Evolutionary conservation across 2,797 vertebrate genomes (phyloP).

Genomic region (Labeo calbasu): DNA sequence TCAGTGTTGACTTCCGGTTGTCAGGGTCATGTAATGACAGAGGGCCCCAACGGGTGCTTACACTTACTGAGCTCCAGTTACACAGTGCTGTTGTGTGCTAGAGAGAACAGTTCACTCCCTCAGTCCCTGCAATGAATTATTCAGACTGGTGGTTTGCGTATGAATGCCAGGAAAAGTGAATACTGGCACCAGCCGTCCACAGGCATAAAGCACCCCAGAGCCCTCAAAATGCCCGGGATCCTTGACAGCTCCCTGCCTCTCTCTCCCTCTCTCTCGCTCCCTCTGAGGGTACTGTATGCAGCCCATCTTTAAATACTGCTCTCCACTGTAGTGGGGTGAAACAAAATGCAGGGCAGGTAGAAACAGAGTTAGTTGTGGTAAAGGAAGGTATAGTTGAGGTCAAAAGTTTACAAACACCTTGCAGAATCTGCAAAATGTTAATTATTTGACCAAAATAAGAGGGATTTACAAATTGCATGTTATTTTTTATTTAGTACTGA

Average conservation of each 20-base stretch:
- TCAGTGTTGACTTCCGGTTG: not conserved
- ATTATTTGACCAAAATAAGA: no score
- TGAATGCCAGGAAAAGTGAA: constrained; percentile 44
- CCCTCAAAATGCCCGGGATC: constrained; percentile 16
- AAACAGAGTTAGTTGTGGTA: not conserved
- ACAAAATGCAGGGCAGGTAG: not conserved
- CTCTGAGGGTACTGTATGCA: not conserved
- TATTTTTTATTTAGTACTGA: no score
- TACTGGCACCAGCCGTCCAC: constrained; percentile 14
- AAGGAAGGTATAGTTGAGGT: not conserved
- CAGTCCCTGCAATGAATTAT: constrained; percentile 50
- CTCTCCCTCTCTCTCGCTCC: not conserved
- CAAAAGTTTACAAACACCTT: no score
- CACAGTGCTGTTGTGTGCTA: constrained; percentile 29
- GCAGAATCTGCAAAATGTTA: no score
- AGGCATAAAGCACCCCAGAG: constrained; percentile 21
- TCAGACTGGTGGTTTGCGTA: constrained; percentile 32
- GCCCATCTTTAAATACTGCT: not conserved
- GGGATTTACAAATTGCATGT: no score
- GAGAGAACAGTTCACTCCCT: constrained; percentile 16
- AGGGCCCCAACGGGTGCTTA: not conserved
- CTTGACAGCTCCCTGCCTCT: not conserved
- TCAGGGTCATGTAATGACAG: constrained; percentile 16
- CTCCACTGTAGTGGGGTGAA: not conserved
- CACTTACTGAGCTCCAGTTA: constrained; percentile 2